Evolutionary conservation across 2,888 invertebrate genomes (phyloP).

Genomic region (Acleris holmiana): DNA sequence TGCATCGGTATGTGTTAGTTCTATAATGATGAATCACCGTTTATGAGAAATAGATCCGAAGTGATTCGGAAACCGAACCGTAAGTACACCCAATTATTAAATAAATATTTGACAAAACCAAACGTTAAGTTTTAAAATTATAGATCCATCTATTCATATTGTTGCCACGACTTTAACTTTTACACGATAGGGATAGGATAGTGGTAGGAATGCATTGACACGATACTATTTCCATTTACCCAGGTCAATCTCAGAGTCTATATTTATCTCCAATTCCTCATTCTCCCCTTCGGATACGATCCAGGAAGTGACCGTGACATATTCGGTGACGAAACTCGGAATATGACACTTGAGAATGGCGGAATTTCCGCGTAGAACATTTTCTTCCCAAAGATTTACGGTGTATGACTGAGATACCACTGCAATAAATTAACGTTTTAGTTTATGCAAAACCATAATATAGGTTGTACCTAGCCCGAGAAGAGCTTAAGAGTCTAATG

Average conservation of each 20-base stretch:
- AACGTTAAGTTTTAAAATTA: slow-evolving; percentile 5
- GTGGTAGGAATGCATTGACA: slow-evolving; percentile 32
- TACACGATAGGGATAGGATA: slow-evolving; percentile 16
- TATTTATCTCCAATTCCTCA: slow-evolving; percentile 76
- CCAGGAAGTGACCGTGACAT: slow-evolving; percentile 94
- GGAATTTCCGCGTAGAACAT: slow-evolving; percentile 94
- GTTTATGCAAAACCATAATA: slow-evolving; percentile 3
- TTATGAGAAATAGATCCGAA: slow-evolving; percentile 14
- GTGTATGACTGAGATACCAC: slow-evolving; percentile 95
- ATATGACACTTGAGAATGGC: slow-evolving; percentile 96
- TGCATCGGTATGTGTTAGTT: not conserved
- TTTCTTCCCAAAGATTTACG: slow-evolving; percentile 96
- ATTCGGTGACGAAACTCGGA: slow-evolving; percentile 96
- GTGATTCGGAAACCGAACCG: too few relatives aligned
- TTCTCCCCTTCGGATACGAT: slow-evolving; percentile 88
- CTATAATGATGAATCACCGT: slow-evolving; percentile 17
- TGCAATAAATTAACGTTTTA: slow-evolving; percentile 75
- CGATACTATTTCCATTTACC: slow-evolving; percentile 55
- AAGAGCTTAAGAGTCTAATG: not conserved
- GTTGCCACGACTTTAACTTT: not conserved
- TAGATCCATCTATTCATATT: not conserved
- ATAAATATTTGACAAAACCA: not conserved
- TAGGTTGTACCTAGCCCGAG: not conserved
- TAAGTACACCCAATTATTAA: slow-evolving; percentile 9
- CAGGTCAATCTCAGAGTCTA: slow-evolving; percentile 72